These are phyloP conservation scores for Megalopta genalis DNA, from an alignment of 1,140 invertebrate species.

Conservation along the genomic window DNA sequence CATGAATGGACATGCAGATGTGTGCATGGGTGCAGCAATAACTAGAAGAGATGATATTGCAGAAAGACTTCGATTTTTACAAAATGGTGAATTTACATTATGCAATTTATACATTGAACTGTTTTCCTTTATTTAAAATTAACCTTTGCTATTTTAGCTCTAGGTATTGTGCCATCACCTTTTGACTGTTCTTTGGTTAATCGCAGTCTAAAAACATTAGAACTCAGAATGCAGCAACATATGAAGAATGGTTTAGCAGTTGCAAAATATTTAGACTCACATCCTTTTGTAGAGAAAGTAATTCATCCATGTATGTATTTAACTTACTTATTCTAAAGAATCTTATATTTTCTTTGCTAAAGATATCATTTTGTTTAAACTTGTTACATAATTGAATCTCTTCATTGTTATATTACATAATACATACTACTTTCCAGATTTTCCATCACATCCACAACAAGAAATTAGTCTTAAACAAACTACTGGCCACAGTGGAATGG, in stretches of 20 bases:
- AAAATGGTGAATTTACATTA: slow-evolving; percentile 87
- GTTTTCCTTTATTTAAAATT: slow-evolving; percentile 20
- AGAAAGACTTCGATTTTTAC: slow-evolving; percentile 89
- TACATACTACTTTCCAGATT: slow-evolving; percentile 79
- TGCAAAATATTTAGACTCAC: slow-evolving; percentile 89
- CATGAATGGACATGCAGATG: slow-evolving; percentile 98
- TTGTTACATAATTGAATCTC: background rate
- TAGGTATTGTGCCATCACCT: slow-evolving; percentile 96
- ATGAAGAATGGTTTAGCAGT: slow-evolving; percentile 88
- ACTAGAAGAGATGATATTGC: slow-evolving; percentile 88
- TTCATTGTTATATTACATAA: background rate
- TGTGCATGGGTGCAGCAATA: slow-evolving; percentile 96
- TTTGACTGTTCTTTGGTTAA: slow-evolving; percentile 98
- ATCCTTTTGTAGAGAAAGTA: slow-evolving; percentile 90
- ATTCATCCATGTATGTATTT: slow-evolving; percentile 87
- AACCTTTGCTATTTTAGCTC: slow-evolving; percentile 80
- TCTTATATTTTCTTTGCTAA: background rate
- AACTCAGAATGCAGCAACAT: slow-evolving; percentile 94
- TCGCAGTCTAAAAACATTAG: slow-evolving; percentile 96
- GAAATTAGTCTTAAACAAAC: slow-evolving; percentile 91
- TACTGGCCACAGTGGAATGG: slow-evolving; percentile 94
- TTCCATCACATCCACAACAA: slow-evolving; percentile 96
- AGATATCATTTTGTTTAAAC: background rate
- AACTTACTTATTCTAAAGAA: background rate
- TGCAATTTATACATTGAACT: background rate